These are phyloP conservation scores for Coptotermes formosanus DNA, from an alignment of 1,140 invertebrate genomes.

Conservation along the genomic window DNA sequence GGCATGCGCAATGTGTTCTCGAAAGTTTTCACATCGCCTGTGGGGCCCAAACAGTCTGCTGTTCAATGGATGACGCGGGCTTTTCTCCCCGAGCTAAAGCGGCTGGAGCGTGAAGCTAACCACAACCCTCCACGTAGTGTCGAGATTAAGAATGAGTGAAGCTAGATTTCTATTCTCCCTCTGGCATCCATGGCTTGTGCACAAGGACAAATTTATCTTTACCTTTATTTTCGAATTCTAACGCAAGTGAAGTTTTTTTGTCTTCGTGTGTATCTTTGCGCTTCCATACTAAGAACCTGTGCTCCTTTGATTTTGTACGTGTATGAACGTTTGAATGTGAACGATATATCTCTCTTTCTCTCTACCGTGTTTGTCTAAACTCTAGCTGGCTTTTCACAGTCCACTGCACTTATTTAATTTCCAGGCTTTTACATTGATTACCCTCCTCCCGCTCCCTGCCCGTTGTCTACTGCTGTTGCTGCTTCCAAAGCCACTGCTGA, in stretches of 20 bases:
- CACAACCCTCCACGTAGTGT: no score
- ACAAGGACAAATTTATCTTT: neutral
- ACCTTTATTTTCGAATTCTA: neutral
- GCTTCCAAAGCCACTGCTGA: neutral
- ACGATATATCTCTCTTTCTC: neutral
- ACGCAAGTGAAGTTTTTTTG: neutral
- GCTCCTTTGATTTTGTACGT: neutral
- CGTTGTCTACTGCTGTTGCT: neutral
- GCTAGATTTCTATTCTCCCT: no score
- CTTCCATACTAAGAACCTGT: neutral
- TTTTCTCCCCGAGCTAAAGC: no score
- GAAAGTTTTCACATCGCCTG: no score
- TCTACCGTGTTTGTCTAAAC: neutral
- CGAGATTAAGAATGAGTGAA: no score
- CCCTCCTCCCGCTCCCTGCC: neutral
- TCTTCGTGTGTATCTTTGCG: neutral
- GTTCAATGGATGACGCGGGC: no score
- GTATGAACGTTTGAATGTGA: neutral
- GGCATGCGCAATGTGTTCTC: no score
- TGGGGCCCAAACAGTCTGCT: no score
- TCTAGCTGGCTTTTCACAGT: constrained; percentile 1
- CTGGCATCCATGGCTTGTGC: no score
- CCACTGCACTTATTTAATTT: constrained; percentile 14
- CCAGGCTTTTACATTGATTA: constrained; percentile 19
- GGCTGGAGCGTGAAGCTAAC: no score